phyloP scores from a whole-genome alignment of 1,140 invertebrate genomes.

The Zaprionus kolodkinae region DNA sequence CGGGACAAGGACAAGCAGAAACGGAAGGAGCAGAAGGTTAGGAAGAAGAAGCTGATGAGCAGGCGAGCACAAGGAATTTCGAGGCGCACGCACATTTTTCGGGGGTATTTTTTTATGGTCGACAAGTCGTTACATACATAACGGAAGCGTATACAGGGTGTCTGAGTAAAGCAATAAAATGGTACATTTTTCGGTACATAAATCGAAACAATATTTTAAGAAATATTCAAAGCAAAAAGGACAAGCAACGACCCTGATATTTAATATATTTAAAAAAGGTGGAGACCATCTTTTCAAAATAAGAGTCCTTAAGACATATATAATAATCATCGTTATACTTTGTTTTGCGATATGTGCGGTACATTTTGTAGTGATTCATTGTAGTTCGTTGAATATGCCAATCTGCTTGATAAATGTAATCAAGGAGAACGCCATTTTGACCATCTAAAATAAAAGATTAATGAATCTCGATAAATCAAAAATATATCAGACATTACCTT shows the following conservation, averaged over 20 bases:
- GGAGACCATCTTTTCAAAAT: no score
- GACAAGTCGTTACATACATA: background rate
- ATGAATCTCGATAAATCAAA: no score
- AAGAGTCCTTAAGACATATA: no score
- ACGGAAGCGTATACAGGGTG: background rate
- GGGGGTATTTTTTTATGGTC: conserved; percentile 62
- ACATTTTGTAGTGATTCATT: background rate
- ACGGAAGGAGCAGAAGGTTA: background rate
- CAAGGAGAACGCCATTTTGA: conserved; percentile 57
- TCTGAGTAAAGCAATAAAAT: background rate
- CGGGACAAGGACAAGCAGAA: conserved; percentile 10
- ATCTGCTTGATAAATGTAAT: conserved; percentile 59
- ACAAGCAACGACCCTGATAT: no score
- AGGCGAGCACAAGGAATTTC: conserved; percentile 2
- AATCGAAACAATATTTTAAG: no score
- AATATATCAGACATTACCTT: conserved; percentile 8
- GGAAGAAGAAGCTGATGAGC: background rate
- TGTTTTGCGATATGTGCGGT: background rate
- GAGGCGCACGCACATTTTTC: conserved; percentile 76
- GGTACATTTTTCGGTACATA: background rate
- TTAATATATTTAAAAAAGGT: no score
- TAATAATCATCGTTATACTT: no score
- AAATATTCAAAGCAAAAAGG: no score
- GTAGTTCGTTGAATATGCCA: conserved; percentile 39
- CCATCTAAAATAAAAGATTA: conserved; percentile 36